Percentiles rank a stretch among this genome's conserved stretches.
phyloP scores from a whole-genome alignment of 2,113 vertebrate genomes.

The Spermophilus dauricus region DNA sequence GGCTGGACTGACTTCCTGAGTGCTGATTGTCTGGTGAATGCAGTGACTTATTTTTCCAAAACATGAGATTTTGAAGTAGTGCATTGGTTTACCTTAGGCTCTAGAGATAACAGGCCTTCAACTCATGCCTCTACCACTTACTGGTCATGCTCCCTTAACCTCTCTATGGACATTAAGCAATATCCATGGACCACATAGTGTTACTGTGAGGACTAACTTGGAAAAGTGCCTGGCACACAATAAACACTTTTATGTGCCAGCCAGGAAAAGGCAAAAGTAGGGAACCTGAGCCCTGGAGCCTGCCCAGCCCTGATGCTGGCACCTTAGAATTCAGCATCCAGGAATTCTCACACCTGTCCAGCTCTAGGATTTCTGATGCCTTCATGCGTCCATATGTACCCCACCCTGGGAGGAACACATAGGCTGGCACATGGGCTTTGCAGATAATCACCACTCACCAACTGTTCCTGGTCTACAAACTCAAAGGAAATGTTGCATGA shows the following conservation, averaged over 20 bases:
- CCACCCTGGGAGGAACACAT: neutral
- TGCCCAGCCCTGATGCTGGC: neutral
- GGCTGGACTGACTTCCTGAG: neutral
- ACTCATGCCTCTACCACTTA: neutral
- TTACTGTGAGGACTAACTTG: neutral
- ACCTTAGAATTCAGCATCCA: neutral
- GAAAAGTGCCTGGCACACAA: neutral
- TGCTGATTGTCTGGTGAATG: neutral
- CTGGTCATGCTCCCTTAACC: neutral
- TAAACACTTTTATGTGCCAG: neutral
- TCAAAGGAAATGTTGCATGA: conserved; percentile 84
- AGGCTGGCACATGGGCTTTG: neutral
- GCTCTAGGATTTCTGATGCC: neutral
- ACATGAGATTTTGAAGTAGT: neutral
- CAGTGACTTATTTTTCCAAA: neutral
- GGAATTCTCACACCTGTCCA: neutral
- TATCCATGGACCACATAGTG: neutral
- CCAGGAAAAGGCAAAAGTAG: neutral
- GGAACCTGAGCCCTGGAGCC: neutral
- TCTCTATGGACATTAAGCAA: neutral
- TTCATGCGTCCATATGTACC: neutral
- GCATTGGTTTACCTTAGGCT: neutral
- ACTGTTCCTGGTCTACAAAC: conserved; percentile 83
- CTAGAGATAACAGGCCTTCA: neutral
- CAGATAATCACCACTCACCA: conserved; percentile 86